These are phyloP conservation scores for Poecilia gillii DNA, from an alignment of 2,797 vertebrate species.

Conservation along the genomic window DNA sequence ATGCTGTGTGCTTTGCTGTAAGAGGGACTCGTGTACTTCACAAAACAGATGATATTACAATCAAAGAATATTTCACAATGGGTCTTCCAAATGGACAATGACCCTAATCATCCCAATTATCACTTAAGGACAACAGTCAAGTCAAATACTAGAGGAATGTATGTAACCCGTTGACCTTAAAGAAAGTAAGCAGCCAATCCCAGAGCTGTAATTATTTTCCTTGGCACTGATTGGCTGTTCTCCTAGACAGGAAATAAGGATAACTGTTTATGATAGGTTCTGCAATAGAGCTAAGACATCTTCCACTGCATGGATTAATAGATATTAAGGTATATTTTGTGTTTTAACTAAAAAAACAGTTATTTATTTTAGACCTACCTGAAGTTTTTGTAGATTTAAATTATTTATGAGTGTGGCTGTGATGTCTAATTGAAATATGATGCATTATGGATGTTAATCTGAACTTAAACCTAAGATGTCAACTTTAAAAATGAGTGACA, in stretches of 20 bases:
- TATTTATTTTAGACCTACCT: neutral
- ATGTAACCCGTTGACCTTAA: neutral
- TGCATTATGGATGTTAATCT: neutral
- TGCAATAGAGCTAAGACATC: neutral
- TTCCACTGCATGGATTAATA: neutral
- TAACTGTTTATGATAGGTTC: neutral
- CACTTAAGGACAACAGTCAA: neutral
- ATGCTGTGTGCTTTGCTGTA: neutral
- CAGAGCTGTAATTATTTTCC: neutral
- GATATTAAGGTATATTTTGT: neutral
- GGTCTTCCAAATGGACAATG: neutral
- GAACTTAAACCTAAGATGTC: neutral
- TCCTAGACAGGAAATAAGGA: neutral
- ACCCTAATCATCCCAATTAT: neutral
- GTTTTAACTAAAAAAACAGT: neutral
- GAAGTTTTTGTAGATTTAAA: neutral
- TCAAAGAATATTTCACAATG: neutral
- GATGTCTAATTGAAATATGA: neutral
- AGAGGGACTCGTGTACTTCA: neutral
- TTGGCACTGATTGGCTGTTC: neutral
- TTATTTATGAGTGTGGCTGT: neutral
- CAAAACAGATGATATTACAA: neutral
- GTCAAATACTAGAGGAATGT: neutral
- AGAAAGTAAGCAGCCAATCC: neutral
- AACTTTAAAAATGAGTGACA: constrained; percentile 10